Base-by-base conservation (phyloP, 2,888 invertebrate genomes). In the Esperia sulphurella region DNA sequence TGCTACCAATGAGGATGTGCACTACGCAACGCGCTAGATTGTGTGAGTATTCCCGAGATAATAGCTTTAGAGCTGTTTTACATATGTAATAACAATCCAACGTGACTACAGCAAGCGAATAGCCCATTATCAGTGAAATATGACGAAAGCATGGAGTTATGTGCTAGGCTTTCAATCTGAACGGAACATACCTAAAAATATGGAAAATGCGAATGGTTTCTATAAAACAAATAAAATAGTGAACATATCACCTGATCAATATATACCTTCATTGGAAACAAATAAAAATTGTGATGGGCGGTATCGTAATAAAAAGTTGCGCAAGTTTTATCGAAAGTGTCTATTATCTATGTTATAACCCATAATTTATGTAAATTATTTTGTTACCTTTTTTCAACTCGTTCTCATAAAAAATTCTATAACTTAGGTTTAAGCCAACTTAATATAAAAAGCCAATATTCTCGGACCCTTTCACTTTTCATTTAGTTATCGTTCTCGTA, bases 41-140 rank as follows among this genome's bases (percentile, higher is more conserved):
- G 33, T 8, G 33, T 33, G 10, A 33, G 10, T 33, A 33, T 33
- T 28, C 28, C 41, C 28, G 28, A 10, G 35, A 14, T 41, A 45
- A 41, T 13, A 6, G 41, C 30, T 31, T 35, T 42, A 41, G 39
- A 45, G 14, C 41, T 35, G 30, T 37, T 49, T 49, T 49, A 40
- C 49, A 49, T 49, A 29, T 40, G 31, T 45, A 46, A 49, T 45
- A 45, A 44, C 30, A 10, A n/a, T n/a, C n/a, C n/a, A 9, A 33
- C 40, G 46, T 44, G 31, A 43, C 30, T 37, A 39, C 44, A 38
- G 40, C 39, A 39, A 14, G 41, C 46, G 48, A 33, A 46, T 45
- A 14, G 33, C 43, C 48, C 48, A 53, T 52, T 50, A 48, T 41
- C 41, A 8, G 8, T 21, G 41, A 29, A 14, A 21, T n/a, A n/a